Percentiles rank a stretch among this genome's conserved stretches.
Evolutionary conservation across 2,888 invertebrate genomes (phyloP).

Genomic region (Orchesella flavescens): DNA sequence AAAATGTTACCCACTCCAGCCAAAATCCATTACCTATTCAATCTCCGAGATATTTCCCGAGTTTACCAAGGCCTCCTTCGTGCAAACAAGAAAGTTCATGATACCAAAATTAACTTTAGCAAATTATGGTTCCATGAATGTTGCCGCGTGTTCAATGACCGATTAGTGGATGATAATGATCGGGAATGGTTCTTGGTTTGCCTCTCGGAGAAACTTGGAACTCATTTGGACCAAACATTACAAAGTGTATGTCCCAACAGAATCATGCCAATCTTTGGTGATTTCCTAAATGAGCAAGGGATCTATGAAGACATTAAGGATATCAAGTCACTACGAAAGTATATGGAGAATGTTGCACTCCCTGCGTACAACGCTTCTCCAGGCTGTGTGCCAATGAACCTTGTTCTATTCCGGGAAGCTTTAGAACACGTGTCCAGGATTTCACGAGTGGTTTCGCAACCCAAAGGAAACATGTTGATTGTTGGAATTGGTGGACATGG

Average conservation of each 20-base stretch:
- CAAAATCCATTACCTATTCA: slow-evolving; percentile 93
- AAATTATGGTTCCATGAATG: slow-evolving; percentile 91
- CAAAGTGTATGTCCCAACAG: slow-evolving; percentile 83
- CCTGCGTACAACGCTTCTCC: slow-evolving; percentile 87
- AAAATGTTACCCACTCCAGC: slow-evolving; percentile 90
- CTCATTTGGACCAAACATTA: slow-evolving; percentile 86
- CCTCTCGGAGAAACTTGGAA: slow-evolving; percentile 84
- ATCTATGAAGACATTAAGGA: slow-evolving; percentile 87
- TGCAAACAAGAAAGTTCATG: slow-evolving; percentile 85
- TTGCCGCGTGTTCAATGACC: slow-evolving; percentile 88
- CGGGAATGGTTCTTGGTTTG: slow-evolving; percentile 84
- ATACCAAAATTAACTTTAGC: slow-evolving; percentile 81
- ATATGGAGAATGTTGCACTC: slow-evolving; percentile 78
- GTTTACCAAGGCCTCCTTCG: slow-evolving; percentile 87
- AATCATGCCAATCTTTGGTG: slow-evolving; percentile 80
- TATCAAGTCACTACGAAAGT: slow-evolving; percentile 77
- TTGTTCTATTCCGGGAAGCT: slow-evolving; percentile 90
- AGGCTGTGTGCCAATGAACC: slow-evolving; percentile 85
- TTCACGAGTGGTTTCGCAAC: slow-evolving; percentile 87
- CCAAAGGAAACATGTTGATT: slow-evolving; percentile 86
- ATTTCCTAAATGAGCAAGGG: slow-evolving; percentile 85
- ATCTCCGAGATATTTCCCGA: slow-evolving; percentile 89
- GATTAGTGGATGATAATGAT: slow-evolving; percentile 86
- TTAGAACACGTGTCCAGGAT: slow-evolving; percentile 89
- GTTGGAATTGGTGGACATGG: slow-evolving; percentile 92